Percentiles rank a stretch among this genome's conserved stretches.
Conservation (phyloP, 2,797 vertebrate species). For the Oophaga sylvatica region DNA sequence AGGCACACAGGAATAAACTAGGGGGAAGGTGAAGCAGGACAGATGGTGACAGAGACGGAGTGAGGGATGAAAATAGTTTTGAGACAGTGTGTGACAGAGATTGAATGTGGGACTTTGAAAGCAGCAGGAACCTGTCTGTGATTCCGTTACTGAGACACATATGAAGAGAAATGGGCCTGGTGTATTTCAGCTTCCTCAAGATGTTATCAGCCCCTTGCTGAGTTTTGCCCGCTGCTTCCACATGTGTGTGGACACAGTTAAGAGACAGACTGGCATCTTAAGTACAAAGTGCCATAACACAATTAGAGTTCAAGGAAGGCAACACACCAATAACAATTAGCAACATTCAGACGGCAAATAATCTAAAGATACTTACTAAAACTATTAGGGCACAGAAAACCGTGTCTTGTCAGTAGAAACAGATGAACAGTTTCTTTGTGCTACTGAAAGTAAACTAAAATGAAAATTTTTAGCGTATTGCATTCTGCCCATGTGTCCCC, state of each 20-base stretch:
- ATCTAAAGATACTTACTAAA: not conserved
- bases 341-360: not conserved
- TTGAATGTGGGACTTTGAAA: conserved; percentile 23
- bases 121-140: conserved; percentile 50
- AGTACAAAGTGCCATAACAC: not conserved
- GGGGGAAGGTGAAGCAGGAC: conserved; percentile 51
- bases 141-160: conserved; percentile 52
- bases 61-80: conserved; percentile 30
- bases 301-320: not conserved
- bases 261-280: conserved; percentile 22
- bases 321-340: not conserved
- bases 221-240: not conserved
- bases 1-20: conserved; percentile 24
- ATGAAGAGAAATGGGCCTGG: conserved; percentile 43
- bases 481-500: no score
- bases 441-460: no score
- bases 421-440: no score
- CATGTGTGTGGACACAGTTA: conserved; percentile 8
- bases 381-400: not conserved
- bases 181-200: conserved; percentile 32
- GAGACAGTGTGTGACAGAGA: conserved; percentile 38
- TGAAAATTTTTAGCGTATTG: no score
- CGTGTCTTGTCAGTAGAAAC: no score
- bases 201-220: conserved; percentile 48
- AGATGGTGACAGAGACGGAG: conserved; percentile 54